Percentiles rank a stretch among this genome's conserved stretches.
phyloP scores from a whole-genome alignment of 2,113 vertebrate genomes.

The Sylvietta virens region DNA sequence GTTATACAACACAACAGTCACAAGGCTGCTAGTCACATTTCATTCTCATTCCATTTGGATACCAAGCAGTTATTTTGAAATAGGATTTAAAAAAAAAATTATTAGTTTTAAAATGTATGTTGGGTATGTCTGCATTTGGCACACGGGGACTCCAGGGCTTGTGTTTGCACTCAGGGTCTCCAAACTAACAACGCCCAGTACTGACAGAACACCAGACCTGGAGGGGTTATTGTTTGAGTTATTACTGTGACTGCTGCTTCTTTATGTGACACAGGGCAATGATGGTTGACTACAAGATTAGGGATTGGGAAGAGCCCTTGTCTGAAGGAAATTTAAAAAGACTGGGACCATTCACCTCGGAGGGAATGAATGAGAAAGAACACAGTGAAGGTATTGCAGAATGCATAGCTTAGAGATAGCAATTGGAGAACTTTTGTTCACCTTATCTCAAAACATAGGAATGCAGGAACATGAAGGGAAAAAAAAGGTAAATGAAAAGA shows the following conservation, averaged over 20 bases:
- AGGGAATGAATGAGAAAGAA: not conserved
- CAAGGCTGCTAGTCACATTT: not conserved
- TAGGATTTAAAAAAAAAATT: no score
- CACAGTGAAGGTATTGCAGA: not conserved
- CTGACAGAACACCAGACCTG: not conserved
- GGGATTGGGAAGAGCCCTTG: not conserved
- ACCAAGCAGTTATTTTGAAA: not conserved
- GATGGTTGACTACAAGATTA: not conserved
- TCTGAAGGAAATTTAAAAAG: not conserved
- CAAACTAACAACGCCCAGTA: not conserved
- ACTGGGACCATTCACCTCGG: not conserved
- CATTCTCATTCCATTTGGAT: not conserved
- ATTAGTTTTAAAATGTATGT: not conserved
- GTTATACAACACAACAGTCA: slow-evolving; percentile 53
- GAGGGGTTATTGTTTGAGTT: not conserved
- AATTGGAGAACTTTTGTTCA: not conserved
- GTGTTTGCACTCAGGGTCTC: not conserved
- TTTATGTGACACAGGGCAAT: not conserved
- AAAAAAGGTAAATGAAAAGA: not conserved
- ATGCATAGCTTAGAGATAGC: not conserved
- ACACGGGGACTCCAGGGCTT: not conserved
- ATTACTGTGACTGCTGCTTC: not conserved
- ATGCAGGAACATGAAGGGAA: not conserved
- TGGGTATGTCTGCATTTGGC: not conserved
- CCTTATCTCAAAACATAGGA: not conserved